Percentiles rank a stretch among this genome's conserved stretches.
These are phyloP conservation scores for Pollenia labialis DNA, from an alignment of 2,888 invertebrate genomes.

Conservation along the genomic window DNA sequence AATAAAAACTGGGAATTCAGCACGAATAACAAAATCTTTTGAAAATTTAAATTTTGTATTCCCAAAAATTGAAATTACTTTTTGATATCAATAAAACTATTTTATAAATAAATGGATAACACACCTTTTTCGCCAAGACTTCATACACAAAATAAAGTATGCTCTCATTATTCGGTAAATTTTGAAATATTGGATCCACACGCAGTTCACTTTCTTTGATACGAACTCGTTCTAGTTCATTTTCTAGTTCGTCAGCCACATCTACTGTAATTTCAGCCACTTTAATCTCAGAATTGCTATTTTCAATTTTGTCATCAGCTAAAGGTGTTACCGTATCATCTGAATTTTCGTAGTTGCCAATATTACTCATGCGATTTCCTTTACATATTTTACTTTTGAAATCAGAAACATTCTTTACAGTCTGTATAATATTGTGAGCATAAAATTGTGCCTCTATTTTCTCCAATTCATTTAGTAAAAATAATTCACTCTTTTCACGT, in stretches of 20 bases:
- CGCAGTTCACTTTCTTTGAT: constrained; percentile 73
- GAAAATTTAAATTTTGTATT: too few species aligned
- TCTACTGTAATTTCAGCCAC: constrained; percentile 6
- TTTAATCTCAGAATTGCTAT: constrained; percentile 51
- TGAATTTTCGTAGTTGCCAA: constrained; percentile 79
- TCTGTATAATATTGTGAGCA: constrained; percentile 77
- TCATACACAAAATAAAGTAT: constrained; percentile 79
- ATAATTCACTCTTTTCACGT: constrained; percentile 79
- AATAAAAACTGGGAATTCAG: too few species aligned
- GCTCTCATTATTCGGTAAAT: constrained; percentile 79
- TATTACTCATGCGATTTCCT: constrained; percentile 81
- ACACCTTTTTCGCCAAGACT: constrained; percentile 78
- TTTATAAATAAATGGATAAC: background rate
- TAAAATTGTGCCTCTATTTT: constrained; percentile 77
- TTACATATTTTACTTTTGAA: constrained; percentile 80
- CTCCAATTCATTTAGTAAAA: constrained; percentile 77
- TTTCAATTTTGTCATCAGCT: constrained; percentile 53
- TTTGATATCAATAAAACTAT: background rate
- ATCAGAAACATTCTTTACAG: constrained; percentile 76
- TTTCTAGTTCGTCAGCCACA: constrained; percentile 11
- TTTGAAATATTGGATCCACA: constrained; percentile 80
- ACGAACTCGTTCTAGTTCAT: constrained; percentile 35
- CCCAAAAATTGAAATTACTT: too few species aligned
- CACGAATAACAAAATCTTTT: too few species aligned
- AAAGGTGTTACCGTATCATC: constrained; percentile 75